These are phyloP conservation scores for Euclidia mi DNA, from an alignment of 2,888 invertebrate genomes.

Conservation along the genomic window DNA sequence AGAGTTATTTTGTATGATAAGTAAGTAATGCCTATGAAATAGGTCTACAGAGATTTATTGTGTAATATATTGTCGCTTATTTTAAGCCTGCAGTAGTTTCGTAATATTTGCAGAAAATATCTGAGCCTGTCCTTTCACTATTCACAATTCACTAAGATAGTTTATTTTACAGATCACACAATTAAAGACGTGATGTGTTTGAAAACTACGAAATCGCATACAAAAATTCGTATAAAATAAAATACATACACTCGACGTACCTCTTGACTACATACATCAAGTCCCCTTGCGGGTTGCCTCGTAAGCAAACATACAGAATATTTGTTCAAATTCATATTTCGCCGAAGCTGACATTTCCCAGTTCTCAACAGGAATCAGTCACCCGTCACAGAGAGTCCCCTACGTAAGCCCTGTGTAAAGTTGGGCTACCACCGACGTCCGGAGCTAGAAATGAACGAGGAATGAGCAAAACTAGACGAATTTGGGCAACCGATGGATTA, in stretches of 20 bases:
- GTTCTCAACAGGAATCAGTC: slow-evolving; percentile 62
- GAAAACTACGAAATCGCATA: background rate
- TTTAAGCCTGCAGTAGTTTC: no score
- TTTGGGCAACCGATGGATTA: background rate
- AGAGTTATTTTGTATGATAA: no score
- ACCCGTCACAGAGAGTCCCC: slow-evolving; percentile 49
- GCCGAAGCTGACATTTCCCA: slow-evolving; percentile 43
- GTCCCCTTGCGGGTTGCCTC: slow-evolving; percentile 34
- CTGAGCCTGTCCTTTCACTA: no score
- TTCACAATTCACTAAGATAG: no score
- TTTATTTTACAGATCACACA: no score
- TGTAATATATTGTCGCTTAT: no score
- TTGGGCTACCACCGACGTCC: slow-evolving; percentile 37
- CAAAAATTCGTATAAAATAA: slow-evolving; percentile 1
- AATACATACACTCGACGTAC: slow-evolving; percentile 16
- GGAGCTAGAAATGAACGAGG: slow-evolving; percentile 14
- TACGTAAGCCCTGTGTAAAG: slow-evolving; percentile 35
- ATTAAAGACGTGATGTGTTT: no score
- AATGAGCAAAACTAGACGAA: slow-evolving; percentile 8
- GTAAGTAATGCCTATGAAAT: no score
- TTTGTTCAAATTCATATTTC: slow-evolving; percentile 51
- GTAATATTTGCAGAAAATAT: no score
- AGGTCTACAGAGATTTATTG: no score
- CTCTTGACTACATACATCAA: slow-evolving; percentile 37
- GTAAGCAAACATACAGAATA: slow-evolving; percentile 48